Base-by-base conservation (phyloP, 2,797 vertebrate genomes). In the Mus minutoides region DNA sequence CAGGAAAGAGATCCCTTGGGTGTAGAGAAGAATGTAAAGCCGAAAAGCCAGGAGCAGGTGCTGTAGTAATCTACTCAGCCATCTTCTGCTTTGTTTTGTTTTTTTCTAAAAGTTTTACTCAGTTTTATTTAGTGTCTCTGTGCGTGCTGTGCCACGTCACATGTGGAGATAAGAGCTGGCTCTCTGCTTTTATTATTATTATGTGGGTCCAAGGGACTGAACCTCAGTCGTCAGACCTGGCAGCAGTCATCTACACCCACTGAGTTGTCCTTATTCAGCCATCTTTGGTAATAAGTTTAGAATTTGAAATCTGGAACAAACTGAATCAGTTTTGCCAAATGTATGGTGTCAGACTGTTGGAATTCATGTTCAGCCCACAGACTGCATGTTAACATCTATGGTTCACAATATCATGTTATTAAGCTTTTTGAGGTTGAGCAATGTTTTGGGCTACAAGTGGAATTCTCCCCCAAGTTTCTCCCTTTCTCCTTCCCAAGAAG, bases 271-370 rank as follows among this genome's bases (percentile, higher is more conserved):
- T n/a, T 49, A 85, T 0, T 52, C 62, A 69, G 49, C 31, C 43
- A 26, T 86, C 49, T 86, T 43, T n/a, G 21, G 71, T 52, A 56
- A 79, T 67, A 96, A 90, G 77, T 69, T 87, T 49, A 76, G 86
- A 84, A 69, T 87, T 75, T 54, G 83, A 43, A 37, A 67, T 77
- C 58, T 95, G 17, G n/a, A 73, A 37, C 73, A 93, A 82, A 46
- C 16, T 26, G 49, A 90, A 43, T 37, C 56, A 13, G 49, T 58
- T 94, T 90, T 75, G 71, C 71, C 46, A 67, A 90, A 26, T 17
- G 21, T 34, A 11, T 29, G 22, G 14, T 52, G 26, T 73, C 78
- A 91, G 37, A 29, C 56, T 9, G 3, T 31, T 14, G 12, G 49
- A 40, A 43, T 88, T 19, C 67, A 3, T 2, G 13, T 7, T 13